phyloP scores from a whole-genome alignment of 2,888 invertebrate species.

The Cataglyphis cursor region DNA sequence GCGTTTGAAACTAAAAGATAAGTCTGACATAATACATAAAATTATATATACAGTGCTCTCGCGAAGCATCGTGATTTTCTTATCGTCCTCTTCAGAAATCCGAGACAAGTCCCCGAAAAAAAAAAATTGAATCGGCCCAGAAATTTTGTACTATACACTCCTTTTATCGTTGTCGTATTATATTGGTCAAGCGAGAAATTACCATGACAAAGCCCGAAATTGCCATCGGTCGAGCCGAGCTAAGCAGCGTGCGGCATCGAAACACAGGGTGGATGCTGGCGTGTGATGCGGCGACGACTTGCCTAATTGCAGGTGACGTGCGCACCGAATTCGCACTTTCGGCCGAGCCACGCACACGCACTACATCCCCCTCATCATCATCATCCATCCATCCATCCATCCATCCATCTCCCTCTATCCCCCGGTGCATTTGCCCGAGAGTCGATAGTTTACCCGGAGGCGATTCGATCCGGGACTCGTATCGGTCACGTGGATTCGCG shows the following conservation, averaged over 20 bases:
- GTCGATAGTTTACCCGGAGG: conserved; percentile 39
- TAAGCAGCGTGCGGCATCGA: conserved; percentile 66
- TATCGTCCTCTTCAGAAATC: conserved; percentile 9
- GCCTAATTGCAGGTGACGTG: conserved; percentile 76
- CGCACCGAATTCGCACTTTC: conserved; percentile 69
- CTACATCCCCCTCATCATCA: conserved; percentile 29
- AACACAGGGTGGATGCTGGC: conserved; percentile 57
- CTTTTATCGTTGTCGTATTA: conserved; percentile 64
- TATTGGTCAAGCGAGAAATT: conserved; percentile 74
- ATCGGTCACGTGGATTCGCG: conserved; percentile 31
- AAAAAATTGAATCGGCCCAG: conserved; percentile 33
- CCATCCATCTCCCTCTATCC: not conserved
- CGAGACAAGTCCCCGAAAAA: not conserved
- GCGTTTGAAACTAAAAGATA: not conserved
- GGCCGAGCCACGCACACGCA: conserved; percentile 34
- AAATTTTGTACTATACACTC: conserved; percentile 6
- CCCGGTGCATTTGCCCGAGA: conserved; percentile 15
- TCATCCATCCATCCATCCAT: no score
- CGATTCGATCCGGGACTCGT: conserved; percentile 46
- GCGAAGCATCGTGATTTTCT: conserved; percentile 14
- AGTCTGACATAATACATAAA: not conserved
- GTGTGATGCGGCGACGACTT: conserved; percentile 65
- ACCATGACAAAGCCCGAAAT: conserved; percentile 80
- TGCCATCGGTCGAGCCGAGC: conserved; percentile 69
- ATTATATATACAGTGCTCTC: not conserved